Evolutionary conservation across 2,888 invertebrate species (phyloP).

Genomic region (Drosophila differens): DNA sequence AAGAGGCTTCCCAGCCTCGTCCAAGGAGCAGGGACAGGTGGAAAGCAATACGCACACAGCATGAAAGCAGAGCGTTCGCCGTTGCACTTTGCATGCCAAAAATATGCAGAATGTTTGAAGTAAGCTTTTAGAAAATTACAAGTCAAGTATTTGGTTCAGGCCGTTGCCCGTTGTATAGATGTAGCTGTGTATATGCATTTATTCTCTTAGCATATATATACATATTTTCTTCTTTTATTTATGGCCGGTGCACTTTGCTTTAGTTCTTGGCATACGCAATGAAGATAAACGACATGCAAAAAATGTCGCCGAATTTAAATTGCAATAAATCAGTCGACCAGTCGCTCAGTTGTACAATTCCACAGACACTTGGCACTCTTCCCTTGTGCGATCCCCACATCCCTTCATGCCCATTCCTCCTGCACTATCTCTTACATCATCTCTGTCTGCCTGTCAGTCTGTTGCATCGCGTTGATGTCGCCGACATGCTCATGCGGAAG

Average conservation of each 20-base stretch:
- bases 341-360: conserved; percentile 39
- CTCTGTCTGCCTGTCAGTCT: conserved; percentile 38
- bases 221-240: conserved; percentile 66
- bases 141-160: conserved; percentile 58
- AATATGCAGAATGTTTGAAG: conserved; percentile 70
- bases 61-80: conserved; percentile 19
- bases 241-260: conserved; percentile 66
- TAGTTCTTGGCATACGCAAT: conserved; percentile 76
- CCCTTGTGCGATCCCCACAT: neutral
- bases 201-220: conserved; percentile 39
- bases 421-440: conserved; percentile 10
- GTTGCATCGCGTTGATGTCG: conserved; percentile 53
- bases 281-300: conserved; percentile 82
- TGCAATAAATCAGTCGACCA: conserved; percentile 74
- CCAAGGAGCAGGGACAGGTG: neutral
- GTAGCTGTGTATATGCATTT: conserved; percentile 3
- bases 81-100: conserved; percentile 70
- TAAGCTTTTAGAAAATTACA: conserved; percentile 81
- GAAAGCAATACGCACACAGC: conserved; percentile 8
- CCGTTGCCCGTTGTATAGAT: conserved; percentile 16
- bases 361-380: conserved; percentile 5
- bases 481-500: conserved; percentile 68
- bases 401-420: neutral
- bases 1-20: neutral
- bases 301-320: conserved; percentile 80